Percentiles rank a stretch among this genome's conserved stretches.
Evolutionary conservation across 2,113 vertebrate genomes (phyloP).

Genomic region (Hyperopisus bebe): DNA sequence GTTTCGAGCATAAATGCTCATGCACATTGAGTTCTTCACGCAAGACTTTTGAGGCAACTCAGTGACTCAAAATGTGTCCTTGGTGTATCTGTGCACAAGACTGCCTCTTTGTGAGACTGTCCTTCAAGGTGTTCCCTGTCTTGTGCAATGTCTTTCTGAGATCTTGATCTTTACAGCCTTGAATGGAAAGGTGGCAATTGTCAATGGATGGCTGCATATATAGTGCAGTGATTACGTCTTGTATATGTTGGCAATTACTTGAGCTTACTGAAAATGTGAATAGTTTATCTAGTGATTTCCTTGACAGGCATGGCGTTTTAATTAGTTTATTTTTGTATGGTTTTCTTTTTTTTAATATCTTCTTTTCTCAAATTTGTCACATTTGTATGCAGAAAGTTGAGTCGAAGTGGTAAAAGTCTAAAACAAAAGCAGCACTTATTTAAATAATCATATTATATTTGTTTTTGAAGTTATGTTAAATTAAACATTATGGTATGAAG

Average conservation of each 20-base stretch:
- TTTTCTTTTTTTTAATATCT: background rate
- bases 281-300: background rate
- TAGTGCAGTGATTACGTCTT: slow-evolving; percentile 7
- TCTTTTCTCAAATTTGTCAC: background rate
- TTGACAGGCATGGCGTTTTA: background rate
- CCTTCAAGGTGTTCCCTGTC: background rate
- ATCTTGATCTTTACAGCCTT: background rate
- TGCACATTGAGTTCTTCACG: background rate
- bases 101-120: background rate
- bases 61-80: background rate
- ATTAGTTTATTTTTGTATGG: background rate
- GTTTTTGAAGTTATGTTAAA: background rate
- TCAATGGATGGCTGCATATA: background rate
- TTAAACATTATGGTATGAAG: background rate
- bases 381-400: background rate
- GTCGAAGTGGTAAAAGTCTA: background rate
- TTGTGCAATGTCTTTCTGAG: background rate
- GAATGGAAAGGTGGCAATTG: background rate
- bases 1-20: background rate
- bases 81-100: background rate
- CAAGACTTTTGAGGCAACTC: background rate
- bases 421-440: background rate
- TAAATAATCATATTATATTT: background rate
- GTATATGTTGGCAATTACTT: slow-evolving; percentile 17
- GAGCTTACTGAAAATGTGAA: background rate